Base-by-base conservation (phyloP, 2,797 vertebrate genomes). In the Peromyscus nudipes region DNA sequence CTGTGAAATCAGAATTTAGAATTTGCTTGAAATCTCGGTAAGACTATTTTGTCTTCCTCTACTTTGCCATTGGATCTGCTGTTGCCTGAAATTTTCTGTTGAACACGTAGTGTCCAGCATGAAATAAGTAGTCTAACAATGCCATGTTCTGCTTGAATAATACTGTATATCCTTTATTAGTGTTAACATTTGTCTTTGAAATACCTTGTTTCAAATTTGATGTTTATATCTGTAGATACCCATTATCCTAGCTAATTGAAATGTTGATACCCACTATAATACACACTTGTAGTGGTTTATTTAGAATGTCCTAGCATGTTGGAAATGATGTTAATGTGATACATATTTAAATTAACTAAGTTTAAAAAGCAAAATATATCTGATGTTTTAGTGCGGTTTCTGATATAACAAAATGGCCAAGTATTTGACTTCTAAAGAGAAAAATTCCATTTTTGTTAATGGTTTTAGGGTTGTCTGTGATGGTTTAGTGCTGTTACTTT, bases 151-250 rank as follows among this genome's bases (percentile, higher is more conserved):
- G 17, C n/a, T 97, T 92, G 62, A 84, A 64, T 91, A 34, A 75
- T 83, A 10, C 17, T 77, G 57, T 88, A 65, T 80, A 75, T 89
- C 4, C 29, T 77, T 96, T 97, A 69, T 0, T 29, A 83, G 31
- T 91, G 43, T 93, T 96, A 86, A 79, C 79, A 79, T 10, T 2
- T 46, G 55, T 91, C n/a, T 91, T 92, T 82, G 55, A 82, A 60
- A 60, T 89, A 93, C 37, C 13, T 95, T 23, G 14, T 96, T 96
- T 37, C 84, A 73, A 95, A 57, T 94, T 95, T 96, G 37, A 84
- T 93, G 52, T 82, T 82, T 83, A 21, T 29, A 43, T 40, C 40
- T 65, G 94, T 73, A 40, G n/a, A 11, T 73, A 73, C 23, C n/a
- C 10, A 17, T 11, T 71, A 7, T 73, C 16, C 69, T 40, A 73